Conservation (phyloP, 53 echinoderm and acorn worm genomes). For the Echinarachnius parma region DNA sequence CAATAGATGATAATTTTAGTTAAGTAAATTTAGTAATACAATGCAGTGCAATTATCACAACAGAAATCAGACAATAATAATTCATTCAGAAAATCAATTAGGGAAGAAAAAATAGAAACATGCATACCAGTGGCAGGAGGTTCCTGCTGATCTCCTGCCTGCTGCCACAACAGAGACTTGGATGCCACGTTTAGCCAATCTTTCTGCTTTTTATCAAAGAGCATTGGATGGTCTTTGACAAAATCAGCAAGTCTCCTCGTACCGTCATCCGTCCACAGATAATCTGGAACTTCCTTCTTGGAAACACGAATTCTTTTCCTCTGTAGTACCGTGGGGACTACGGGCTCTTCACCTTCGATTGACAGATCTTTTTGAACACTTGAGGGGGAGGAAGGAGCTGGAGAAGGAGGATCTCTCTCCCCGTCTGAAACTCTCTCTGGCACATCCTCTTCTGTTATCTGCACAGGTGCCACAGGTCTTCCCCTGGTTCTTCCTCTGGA, state of each 20-base stretch:
- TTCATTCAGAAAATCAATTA: slow-evolving; percentile 6
- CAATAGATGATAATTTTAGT: slow-evolving; percentile 29
- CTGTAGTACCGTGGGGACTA: not conserved
- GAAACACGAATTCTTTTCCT: slow-evolving; percentile 7
- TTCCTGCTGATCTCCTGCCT: slow-evolving; percentile 7
- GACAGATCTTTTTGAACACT: not conserved
- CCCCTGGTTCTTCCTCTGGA: slow-evolving; percentile 3
- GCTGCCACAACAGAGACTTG: slow-evolving; percentile 8
- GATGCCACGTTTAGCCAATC: slow-evolving; percentile 24
- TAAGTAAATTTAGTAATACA: no score
- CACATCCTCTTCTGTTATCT: slow-evolving; percentile 42
- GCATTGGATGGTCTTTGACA: no score
- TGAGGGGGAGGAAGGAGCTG: no score
- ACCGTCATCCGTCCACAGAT: slow-evolving; percentile 8
- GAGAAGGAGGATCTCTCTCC: slow-evolving; percentile 43
- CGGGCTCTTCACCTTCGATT: not conserved
- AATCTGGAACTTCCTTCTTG: slow-evolving; percentile 13
- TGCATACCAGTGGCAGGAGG: slow-evolving; percentile 22
- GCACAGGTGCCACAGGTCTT: no score
- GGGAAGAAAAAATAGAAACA: not conserved
- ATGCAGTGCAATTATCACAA: no score
- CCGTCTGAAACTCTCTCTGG: slow-evolving; percentile 50
- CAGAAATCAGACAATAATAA: slow-evolving; percentile 29
- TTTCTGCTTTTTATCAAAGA: slow-evolving; percentile 20
- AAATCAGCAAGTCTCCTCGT: no score